Evolutionary conservation across 64 coral and sea anemone genomes (phyloP).

Genomic region (Dendronephthya gigantea): DNA sequence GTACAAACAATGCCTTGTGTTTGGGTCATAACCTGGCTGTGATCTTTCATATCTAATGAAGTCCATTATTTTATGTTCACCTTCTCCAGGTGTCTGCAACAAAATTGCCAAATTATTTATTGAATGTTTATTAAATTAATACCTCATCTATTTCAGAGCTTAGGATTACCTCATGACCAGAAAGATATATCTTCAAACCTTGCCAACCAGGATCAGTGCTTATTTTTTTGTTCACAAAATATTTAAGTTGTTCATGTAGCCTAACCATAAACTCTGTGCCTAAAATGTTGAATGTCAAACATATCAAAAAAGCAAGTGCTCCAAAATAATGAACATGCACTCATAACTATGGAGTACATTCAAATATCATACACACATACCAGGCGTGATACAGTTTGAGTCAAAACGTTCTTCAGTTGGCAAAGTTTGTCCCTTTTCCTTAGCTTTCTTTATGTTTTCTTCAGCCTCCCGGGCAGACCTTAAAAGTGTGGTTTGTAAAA

Average conservation of each 20-base stretch:
- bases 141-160: not conserved
- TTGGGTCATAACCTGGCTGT: slow-evolving; percentile 65
- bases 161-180: slow-evolving; percentile 4
- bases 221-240: slow-evolving; percentile 13
- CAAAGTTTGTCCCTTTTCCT: slow-evolving; percentile 74
- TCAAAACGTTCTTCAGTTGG: slow-evolving; percentile 99
- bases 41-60: slow-evolving; percentile 81
- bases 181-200: slow-evolving; percentile 1
- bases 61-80: slow-evolving; percentile 98
- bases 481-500: not conserved
- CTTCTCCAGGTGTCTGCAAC: slow-evolving; percentile 87
- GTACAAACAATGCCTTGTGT: slow-evolving; percentile 92
- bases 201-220: slow-evolving; percentile 12
- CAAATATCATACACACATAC: slow-evolving; percentile 28
- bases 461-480: slow-evolving; percentile 94
- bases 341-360: too few species aligned
- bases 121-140: not conserved
- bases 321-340: too few species aligned
- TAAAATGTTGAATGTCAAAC: not conserved
- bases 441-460: slow-evolving; percentile 89
- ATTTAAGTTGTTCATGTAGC: not conserved
- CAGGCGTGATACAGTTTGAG: slow-evolving; percentile 97
- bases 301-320: too few species aligned
- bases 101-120: not conserved
- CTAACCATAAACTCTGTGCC: slow-evolving; percentile 11